Percentiles rank a stretch among this genome's conserved stretches.
Evolutionary conservation across 2,797 vertebrate species (phyloP).

Genomic region (Pristis pectinata): DNA sequence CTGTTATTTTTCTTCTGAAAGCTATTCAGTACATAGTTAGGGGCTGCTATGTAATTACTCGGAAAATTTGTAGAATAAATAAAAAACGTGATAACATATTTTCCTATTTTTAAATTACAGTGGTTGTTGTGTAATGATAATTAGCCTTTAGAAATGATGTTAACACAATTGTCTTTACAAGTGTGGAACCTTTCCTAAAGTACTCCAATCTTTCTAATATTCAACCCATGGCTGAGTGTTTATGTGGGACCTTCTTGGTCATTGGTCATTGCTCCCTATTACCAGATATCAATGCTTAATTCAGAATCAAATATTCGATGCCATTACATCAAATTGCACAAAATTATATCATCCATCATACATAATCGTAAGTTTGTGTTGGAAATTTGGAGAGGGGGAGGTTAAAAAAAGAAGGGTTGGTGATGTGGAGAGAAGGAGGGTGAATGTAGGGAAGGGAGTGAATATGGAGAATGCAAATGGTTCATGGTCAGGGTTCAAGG

Average conservation of each 20-base stretch:
- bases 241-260: neutral
- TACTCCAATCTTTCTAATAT: neutral
- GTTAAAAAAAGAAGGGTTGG: neutral
- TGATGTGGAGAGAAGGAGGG: neutral
- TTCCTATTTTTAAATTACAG: neutral
- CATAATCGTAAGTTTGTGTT: neutral
- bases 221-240: neutral
- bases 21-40: neutral
- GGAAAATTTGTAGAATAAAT: neutral
- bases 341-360: neutral
- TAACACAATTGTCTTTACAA: neutral
- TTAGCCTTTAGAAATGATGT: neutral
- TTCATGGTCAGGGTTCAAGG: too few relatives aligned
- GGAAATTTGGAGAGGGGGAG: neutral
- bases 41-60: neutral
- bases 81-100: neutral
- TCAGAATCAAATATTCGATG: neutral
- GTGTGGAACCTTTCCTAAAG: neutral
- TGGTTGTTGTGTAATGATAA: neutral
- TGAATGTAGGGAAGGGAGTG: neutral
- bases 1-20: neutral
- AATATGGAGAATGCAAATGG: too few relatives aligned
- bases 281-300: neutral
- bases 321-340: neutral
- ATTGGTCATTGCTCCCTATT: neutral